Evolutionary conservation across 2,888 invertebrate genomes (phyloP).

Genomic region (Torymus aiolomorphi): DNA sequence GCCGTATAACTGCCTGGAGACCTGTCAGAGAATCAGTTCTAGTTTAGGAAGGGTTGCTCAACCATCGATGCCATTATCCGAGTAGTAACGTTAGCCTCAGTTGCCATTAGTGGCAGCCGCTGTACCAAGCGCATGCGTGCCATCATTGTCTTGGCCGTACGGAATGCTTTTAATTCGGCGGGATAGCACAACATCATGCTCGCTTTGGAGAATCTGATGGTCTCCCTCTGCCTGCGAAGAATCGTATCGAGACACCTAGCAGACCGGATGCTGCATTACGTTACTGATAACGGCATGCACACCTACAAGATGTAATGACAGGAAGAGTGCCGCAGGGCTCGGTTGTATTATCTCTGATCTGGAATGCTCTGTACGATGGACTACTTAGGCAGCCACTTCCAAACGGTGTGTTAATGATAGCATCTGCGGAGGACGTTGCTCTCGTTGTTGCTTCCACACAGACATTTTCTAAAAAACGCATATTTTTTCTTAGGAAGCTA

Average conservation of each 20-base stretch:
- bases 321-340: conserved; percentile 58
- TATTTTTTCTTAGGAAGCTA: no score
- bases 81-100: not conserved
- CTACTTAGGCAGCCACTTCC: no score
- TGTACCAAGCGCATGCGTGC: conserved; percentile 2
- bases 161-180: conserved; percentile 15
- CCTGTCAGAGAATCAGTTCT: no score
- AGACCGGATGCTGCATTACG: not conserved
- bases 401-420: no score
- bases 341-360: no score
- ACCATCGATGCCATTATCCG: not conserved
- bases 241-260: conserved; percentile 57
- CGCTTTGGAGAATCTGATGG: conserved; percentile 39
- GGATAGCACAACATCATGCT: conserved; percentile 52
- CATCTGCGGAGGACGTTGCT: no score
- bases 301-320: no score
- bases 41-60: not conserved
- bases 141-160: conserved; percentile 22
- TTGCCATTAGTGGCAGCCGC: not conserved
- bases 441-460: no score
- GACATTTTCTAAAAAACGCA: no score
- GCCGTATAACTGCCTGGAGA: no score
- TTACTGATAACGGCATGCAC: not conserved
- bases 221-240: conserved; percentile 55
- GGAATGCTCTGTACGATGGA: no score